These are phyloP conservation scores for Pteropus alecto DNA, from an alignment of 2,113 vertebrate genomes.

Conservation along the genomic window DNA sequence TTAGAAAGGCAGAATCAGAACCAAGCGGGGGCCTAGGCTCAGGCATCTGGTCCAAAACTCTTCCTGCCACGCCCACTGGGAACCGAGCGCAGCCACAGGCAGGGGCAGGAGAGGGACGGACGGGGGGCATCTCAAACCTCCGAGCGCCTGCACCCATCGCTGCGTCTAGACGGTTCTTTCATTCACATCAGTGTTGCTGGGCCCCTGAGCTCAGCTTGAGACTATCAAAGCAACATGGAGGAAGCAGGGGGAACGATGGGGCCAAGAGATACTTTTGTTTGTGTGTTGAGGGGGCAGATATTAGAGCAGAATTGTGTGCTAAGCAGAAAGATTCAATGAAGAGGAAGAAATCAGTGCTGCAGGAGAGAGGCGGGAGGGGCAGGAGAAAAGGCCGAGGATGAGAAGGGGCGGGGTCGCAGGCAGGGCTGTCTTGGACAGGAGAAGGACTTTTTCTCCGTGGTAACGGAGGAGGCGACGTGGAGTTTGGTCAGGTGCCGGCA, in stretches of 20 bases:
- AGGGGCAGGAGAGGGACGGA: fast-evolving
- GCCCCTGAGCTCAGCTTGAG: not conserved
- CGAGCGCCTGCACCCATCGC: fast-evolving
- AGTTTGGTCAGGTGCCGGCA: fast-evolving
- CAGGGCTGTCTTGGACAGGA: not conserved
- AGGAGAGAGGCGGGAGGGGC: not conserved
- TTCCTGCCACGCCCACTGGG: fast-evolving
- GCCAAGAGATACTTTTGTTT: not conserved
- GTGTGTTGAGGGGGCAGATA: not conserved
- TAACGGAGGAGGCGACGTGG: not conserved
- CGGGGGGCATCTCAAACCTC: not conserved
- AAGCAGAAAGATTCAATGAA: fast-evolving
- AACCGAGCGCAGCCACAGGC: not conserved
- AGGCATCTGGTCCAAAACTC: not conserved
- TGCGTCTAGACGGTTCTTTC: not conserved
- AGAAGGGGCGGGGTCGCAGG: fast-evolving
- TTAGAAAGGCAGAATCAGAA: not conserved
- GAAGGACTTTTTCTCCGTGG: no score
- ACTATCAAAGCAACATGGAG: not conserved
- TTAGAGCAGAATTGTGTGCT: not conserved
- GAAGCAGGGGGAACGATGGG: no score
- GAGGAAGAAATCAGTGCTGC: no score
- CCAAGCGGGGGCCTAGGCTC: not conserved
- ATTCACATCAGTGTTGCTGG: not conserved
- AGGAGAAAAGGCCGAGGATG: not conserved